Base-by-base conservation (phyloP, 2,797 vertebrate genomes). In the Lepus oiostolus region DNA sequence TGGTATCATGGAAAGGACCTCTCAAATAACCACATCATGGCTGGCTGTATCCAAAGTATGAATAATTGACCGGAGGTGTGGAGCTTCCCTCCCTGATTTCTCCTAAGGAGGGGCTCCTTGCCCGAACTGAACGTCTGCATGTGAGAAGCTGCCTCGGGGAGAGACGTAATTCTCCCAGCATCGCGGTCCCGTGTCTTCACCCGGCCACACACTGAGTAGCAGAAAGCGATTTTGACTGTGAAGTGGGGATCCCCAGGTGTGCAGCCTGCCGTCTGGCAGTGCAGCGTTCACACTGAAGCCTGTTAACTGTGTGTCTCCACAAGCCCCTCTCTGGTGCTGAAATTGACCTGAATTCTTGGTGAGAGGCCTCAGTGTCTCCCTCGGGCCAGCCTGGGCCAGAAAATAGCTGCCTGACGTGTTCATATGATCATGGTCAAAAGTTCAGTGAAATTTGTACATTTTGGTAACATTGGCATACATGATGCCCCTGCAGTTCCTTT, bases 381-480 rank as follows among this genome's bases (percentile, higher is more conserved):
- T 87, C 8, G 85, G 89, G 96, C 94, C 97, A 97, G 94, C 96
- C 91, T 94, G 95, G 95, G 90, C 96, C 97, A 94, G 89, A 97
- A 96, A 97, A 94, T 96, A 96, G 93, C 94, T 96, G 96, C 93
- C 96, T 97, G 95, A 93, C 96, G 95, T 95, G 94, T 97, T 93
- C 96, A 2, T 97, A 96, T 97, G 96, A 96, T 98, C 92, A 97
- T 95, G 92, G 96, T 96, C 97, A 95, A 97, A 91, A 97, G 97
- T 96, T 97, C 77, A 92, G 54, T 97, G 96, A 96, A 93, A 96
- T 97, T 97, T 98, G 97, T 98, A 98, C 86, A 90, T 91, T 97
- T 97, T 94, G 88, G 93, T 98, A 98, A 98, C 96, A 94, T 96
- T 96, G 97, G 97, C 96, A 75, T 97, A 96, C 96, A 79, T 95